Evolutionary conservation across 2,888 invertebrate species (phyloP), one percentile per base, ranked within the genome.

Genomic region (Agrochola lychnidis): DNA sequence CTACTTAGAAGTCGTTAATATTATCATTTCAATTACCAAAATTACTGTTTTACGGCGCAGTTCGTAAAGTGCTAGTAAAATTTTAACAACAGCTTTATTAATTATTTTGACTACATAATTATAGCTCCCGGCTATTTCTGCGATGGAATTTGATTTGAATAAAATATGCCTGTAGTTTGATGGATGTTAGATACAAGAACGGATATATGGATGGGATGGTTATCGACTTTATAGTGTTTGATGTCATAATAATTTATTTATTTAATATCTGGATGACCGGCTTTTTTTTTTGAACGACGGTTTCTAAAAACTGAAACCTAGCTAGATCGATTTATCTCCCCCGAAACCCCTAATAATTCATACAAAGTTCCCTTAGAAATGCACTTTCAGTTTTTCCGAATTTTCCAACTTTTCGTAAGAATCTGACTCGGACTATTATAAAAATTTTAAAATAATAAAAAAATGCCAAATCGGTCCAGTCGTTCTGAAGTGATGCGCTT

Each of bases 1-100:
- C 12, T 53, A 74, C n/a, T 61, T 22, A 67, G 3, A 68, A 63
- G 36, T 14, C 36, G 57, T 79, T 79, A 64, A 59, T 42, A 80
- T 73, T 78, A 59, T 53, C 45, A 63, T 68, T 68, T 42, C 3
- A 78, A 64, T 67, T 40, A 63, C 12, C 59, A 59, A 79, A 68
- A 68, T 48, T 63, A 63, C 53, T n/a, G 59, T 56, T 78, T 78
- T 74, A 78, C 59, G n/a, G 14, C 53, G 42, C 53, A 59, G n/a
- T n/a, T 40, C 22, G 45, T 30, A 59, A 30, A 70, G 22, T 14
- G 22, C 53, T 19, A 7, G 64, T 36, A 30, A 56, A 14, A 66
- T 56, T 73, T 45, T 56, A 59, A 62, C 19, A 63, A 45, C 63
- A 25, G 45, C 1, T 30, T 67, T 61, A 57, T 66, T 72, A 42